Base-by-base conservation (phyloP, 2,113 vertebrate genomes). In the Heloderma charlesbogerti region DNA sequence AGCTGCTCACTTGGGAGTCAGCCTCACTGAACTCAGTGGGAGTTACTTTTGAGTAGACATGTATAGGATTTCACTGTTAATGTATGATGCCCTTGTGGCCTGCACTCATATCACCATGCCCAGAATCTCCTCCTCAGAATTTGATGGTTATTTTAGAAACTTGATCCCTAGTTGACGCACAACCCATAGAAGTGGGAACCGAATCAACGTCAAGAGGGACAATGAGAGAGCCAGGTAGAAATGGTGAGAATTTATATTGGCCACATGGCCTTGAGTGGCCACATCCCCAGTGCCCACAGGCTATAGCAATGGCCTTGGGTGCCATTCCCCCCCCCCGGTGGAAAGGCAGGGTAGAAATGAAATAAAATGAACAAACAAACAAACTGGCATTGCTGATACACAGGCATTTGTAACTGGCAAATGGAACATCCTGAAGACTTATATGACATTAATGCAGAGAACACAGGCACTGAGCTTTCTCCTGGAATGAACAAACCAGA, bases 381-480 rank as follows among this genome's bases (percentile, higher is more conserved):
- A 3, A 20, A 82, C 16, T 60, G 54, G n/a, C 60, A 60, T 82
- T 37, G n/a, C n/a, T 57, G 15, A 57, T 31, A 20, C 3, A 57
- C n/a, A 5, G 7, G 80, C n/a, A 6, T 51, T 82, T 20, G 22
- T 63, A 63, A 63, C 31, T 81, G 79, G 74, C 18, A n/a, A n/a
- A 40, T 3, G 1, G 3, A 37, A n/a, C 12, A 60, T 83, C 34
- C 18, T 40, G 25, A 83, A 83, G 13, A 25, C 34, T 29, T 0
- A 34, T 72, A 48, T 57, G 48, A 37, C 54, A 25, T 86, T 37
- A 93, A n/a, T 80, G 43, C 54, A n/a, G 89, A n/a, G 18, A 13
- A 77, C 20, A 40, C 27, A 25, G 31, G 90, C 89, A 93, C 92
- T 94, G 31, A 92, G 81, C 92, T 90, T 94, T 91, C 85, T 93